These are phyloP conservation scores for Bactericera cockerelli DNA, from an alignment of 1,140 invertebrate genomes.

Conservation along the genomic window DNA sequence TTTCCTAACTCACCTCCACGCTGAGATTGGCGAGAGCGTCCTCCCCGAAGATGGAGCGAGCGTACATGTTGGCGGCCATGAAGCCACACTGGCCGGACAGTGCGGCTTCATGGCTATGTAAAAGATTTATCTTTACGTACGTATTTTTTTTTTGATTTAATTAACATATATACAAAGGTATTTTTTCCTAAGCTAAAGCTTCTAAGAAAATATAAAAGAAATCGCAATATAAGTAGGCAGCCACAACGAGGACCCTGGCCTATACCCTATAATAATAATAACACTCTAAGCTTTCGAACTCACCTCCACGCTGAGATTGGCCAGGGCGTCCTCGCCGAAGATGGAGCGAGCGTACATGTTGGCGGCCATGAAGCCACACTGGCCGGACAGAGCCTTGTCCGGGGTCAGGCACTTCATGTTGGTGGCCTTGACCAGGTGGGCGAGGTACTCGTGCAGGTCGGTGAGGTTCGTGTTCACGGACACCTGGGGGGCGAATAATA, in stretches of 20 bases:
- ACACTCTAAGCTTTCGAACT: too few relatives aligned
- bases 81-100: conserved; percentile 93
- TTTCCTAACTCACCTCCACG: too few relatives aligned
- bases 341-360: conserved; percentile 98
- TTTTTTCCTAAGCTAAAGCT: too few relatives aligned
- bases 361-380: conserved; percentile 98
- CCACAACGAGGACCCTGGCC: too few relatives aligned
- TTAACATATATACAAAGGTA: too few relatives aligned
- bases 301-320: conserved; percentile 54
- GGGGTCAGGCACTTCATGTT: conserved; percentile 99
- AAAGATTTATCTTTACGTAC: too few relatives aligned
- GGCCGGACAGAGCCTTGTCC: conserved; percentile 82
- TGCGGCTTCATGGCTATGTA: too few relatives aligned
- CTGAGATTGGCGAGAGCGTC: conserved; percentile 90
- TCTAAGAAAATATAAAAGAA: too few relatives aligned
- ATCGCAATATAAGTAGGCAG: too few relatives aligned
- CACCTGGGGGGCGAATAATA: conserved; percentile 41
- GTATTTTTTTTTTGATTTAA: too few relatives aligned
- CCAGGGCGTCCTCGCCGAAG: conserved; percentile 96
- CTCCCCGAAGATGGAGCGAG: conserved; percentile 97
- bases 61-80: conserved; percentile 98
- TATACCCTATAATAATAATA: too few relatives aligned
- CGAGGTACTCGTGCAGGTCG: conserved; percentile 83
- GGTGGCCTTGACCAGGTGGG: conserved; percentile 82
- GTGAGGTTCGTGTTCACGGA: conserved; percentile 90